Evolutionary conservation across 2,797 vertebrate species (phyloP).

Genomic region (Scolopax rusticola): DNA sequence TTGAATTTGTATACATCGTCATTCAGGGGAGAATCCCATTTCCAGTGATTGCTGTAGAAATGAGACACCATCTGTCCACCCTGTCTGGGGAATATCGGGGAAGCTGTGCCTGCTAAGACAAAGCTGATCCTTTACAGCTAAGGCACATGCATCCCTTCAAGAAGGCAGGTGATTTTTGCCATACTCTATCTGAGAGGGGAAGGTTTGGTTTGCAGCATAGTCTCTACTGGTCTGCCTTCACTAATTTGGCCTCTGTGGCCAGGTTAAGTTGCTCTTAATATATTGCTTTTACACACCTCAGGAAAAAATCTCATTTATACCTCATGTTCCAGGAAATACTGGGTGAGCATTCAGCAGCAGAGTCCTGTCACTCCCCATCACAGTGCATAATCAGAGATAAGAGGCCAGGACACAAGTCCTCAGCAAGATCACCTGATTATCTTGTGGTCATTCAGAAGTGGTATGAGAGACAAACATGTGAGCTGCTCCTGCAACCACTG

Average conservation of each 20-base stretch:
- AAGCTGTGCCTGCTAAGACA: background rate
- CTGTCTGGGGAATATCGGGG: background rate
- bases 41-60: background rate
- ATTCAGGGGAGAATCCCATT: background rate
- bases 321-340: background rate
- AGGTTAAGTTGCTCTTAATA: background rate
- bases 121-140: background rate
- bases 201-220: background rate
- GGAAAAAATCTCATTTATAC: background rate
- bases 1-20: background rate
- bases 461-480: background rate
- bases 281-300: background rate
- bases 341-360: background rate
- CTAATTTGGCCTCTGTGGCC: background rate
- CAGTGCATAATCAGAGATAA: background rate
- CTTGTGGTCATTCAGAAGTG: background rate
- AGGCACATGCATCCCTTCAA: background rate
- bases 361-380: background rate
- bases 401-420: background rate
- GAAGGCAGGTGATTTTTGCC: background rate
- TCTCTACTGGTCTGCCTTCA: background rate
- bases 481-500: background rate
- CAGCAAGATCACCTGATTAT: background rate
- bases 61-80: background rate
- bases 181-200: background rate